phyloP scores from a whole-genome alignment of 2,797 vertebrate genomes.

The Coregonus sp. region DNA sequence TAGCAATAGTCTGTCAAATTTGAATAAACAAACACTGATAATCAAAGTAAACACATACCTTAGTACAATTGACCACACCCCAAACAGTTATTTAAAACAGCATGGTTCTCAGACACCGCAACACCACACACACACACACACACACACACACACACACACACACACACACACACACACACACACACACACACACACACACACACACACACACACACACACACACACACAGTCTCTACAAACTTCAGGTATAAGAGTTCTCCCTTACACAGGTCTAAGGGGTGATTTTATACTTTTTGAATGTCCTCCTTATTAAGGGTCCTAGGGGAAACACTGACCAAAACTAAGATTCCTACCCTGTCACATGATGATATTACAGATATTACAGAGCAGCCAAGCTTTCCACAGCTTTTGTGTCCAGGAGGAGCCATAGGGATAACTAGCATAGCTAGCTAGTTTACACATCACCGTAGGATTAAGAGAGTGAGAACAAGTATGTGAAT shows the following conservation, averaged over 20 bases:
- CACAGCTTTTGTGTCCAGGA: not conserved
- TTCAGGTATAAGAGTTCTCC: not conserved
- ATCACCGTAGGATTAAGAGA: not conserved
- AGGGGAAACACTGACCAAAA: not conserved
- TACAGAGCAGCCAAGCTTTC: not conserved
- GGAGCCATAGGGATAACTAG: not conserved
- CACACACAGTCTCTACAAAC: no score
- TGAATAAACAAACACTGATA: not conserved
- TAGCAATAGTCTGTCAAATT: not conserved
- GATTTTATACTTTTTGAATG: not conserved
- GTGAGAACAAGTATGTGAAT: not conserved
- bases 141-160: no score
- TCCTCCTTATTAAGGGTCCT: no score
- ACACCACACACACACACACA: no score
- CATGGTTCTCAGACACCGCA: not conserved
- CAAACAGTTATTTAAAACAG: not conserved
- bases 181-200: no score
- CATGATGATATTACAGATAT: not conserved
- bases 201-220: no score
- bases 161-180: no score
- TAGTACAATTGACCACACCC: not conserved
- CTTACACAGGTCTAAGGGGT: not conserved
- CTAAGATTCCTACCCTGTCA: not conserved
- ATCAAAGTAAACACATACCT: not conserved
- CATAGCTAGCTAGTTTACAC: not conserved